Conservation (phyloP, 2,888 invertebrate genomes). For the Tinea trinotella region DNA sequence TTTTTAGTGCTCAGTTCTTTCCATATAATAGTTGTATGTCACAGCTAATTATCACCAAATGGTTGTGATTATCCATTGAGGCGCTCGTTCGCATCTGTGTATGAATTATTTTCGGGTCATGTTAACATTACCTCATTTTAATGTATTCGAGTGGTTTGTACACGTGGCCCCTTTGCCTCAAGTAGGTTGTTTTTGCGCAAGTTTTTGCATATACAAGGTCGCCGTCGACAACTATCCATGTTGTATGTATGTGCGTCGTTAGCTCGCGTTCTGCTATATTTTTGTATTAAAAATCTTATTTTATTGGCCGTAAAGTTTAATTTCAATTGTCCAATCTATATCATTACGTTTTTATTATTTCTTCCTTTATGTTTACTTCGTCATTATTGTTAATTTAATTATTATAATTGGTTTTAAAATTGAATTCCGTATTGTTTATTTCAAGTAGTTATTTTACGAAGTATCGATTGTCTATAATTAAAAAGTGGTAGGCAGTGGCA, state of each 20-base stretch:
- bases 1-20: not conserved
- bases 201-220: conserved; percentile 35
- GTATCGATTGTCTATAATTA: not conserved
- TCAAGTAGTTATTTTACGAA: not conserved
- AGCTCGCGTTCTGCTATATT: not conserved
- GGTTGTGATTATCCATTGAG: too few species aligned
- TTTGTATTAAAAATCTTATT: not conserved
- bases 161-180: conserved; percentile 18
- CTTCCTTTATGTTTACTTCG: not conserved
- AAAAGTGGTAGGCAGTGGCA: too few species aligned
- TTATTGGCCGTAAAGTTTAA: not conserved
- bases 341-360: not conserved
- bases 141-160: not conserved
- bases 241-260: conserved; percentile 15
- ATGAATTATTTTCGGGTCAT: conserved; percentile 10
- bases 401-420: not conserved
- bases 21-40: not conserved
- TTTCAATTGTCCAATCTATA: not conserved
- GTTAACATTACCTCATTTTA: conserved; percentile 8
- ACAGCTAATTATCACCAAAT: not conserved
- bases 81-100: not conserved
- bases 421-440: not conserved
- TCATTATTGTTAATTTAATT: not conserved
- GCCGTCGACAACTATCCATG: conserved; percentile 17
- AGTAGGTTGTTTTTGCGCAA: conserved; percentile 32